Conservation (phyloP, 2,797 vertebrate species). For the Nannoperca australis region DNA sequence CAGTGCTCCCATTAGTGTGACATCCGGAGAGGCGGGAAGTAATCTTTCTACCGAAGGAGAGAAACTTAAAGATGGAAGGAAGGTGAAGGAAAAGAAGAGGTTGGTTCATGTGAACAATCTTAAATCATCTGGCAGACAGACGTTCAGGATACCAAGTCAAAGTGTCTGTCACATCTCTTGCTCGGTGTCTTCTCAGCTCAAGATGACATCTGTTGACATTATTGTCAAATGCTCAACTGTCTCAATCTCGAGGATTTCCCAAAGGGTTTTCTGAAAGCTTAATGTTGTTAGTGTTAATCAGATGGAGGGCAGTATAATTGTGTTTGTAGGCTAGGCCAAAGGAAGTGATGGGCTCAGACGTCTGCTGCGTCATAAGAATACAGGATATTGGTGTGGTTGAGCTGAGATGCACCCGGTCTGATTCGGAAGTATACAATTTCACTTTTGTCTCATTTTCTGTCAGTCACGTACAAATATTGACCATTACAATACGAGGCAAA, state of each 20-base stretch:
- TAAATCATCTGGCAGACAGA: slow-evolving; percentile 3
- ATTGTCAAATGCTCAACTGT: background rate
- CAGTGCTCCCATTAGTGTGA: slow-evolving; percentile 46
- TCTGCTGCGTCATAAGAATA: slow-evolving; percentile 2
- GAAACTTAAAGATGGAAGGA: background rate
- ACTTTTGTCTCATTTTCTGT: slow-evolving; percentile 4
- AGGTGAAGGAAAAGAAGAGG: background rate
- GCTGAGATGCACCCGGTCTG: background rate
- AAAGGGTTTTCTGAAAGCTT: background rate
- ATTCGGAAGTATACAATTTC: background rate
- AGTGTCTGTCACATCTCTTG: background rate
- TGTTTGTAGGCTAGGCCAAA: slow-evolving; percentile 8
- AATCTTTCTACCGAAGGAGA: slow-evolving; percentile 6
- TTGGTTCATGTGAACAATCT: background rate
- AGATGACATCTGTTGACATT: slow-evolving; percentile 14
- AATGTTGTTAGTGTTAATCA: background rate
- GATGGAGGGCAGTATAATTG: background rate
- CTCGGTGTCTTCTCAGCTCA: background rate
- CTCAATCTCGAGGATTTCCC: background rate
- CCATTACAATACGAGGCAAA: slow-evolving; percentile 10
- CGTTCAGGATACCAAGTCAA: slow-evolving; percentile 1
- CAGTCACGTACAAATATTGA: background rate
- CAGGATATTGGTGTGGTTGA: slow-evolving; percentile 3
- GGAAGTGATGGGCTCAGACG: slow-evolving; percentile 10
- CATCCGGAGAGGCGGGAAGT: slow-evolving; percentile 27